These are phyloP conservation scores for Calameuta filiformis DNA, from an alignment of 2,888 invertebrate species.

Conservation along the genomic window DNA sequence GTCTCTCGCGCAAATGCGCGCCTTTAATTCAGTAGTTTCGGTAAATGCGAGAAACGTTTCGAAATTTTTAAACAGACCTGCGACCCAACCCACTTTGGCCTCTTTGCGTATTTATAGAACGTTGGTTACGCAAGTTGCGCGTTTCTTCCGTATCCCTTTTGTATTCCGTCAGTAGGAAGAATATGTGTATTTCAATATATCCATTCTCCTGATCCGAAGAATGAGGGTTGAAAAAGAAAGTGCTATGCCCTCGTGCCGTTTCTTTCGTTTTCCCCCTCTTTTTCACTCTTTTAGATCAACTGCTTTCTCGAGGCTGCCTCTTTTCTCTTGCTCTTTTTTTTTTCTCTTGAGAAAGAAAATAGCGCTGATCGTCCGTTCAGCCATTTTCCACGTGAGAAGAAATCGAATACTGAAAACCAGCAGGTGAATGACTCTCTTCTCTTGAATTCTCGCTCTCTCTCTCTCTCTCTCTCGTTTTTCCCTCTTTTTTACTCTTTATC, in stretches of 20 bases:
- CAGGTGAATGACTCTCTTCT: neutral
- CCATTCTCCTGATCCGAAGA: neutral
- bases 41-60: neutral
- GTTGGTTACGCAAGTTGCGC: neutral
- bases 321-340: neutral
- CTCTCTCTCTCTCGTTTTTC: neutral
- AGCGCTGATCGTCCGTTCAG: neutral
- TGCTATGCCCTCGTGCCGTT: neutral
- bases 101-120: neutral
- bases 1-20: neutral
- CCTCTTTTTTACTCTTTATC: neutral
- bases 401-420: neutral
- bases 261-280: neutral
- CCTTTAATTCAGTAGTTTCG: neutral
- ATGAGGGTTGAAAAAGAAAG: neutral
- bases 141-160: neutral
- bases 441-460: too few relatives aligned
- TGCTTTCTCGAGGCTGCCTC: neutral
- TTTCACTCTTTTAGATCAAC: neutral
- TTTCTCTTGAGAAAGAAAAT: neutral
- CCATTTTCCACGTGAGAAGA: neutral
- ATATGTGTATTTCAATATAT: neutral
- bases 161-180: neutral
- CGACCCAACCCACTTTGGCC: neutral
- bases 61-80: neutral